Conservation (phyloP, 2,113 vertebrate species). For the Zootoca vivipara region DNA sequence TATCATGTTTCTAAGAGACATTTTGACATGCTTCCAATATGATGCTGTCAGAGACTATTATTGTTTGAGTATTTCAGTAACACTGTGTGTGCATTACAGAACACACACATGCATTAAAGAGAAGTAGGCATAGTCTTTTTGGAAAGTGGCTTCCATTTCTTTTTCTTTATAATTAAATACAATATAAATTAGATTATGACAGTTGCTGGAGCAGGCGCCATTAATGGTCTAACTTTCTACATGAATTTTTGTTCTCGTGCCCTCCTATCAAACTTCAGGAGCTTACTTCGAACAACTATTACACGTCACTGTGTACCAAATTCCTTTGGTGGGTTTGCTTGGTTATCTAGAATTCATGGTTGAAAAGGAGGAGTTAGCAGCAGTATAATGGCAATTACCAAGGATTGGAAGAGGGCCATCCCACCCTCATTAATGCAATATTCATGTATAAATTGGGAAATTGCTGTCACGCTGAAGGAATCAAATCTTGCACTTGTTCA, state of each 20-base stretch:
- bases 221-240: background rate
- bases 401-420: background rate
- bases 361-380: too few relatives aligned
- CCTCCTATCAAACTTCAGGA: background rate
- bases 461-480: background rate
- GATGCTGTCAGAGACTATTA: slow-evolving; percentile 50
- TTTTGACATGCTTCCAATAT: slow-evolving; percentile 52
- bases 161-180: background rate
- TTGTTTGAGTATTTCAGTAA: slow-evolving; percentile 36
- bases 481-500: background rate
- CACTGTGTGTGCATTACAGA: slow-evolving; percentile 12
- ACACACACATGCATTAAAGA: slow-evolving; percentile 18
- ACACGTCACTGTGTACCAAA: too few relatives aligned
- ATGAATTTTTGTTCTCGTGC: background rate
- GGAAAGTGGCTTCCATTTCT: background rate
- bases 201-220: background rate
- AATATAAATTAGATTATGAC: background rate
- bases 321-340: too few relatives aligned
- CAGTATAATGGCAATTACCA: background rate
- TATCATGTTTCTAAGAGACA: slow-evolving; percentile 25
- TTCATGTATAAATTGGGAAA: background rate
- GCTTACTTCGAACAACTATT: too few relatives aligned
- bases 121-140: background rate
- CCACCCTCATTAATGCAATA: background rate
- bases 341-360: too few relatives aligned